Evolutionary conservation across 1,140 invertebrate genomes (phyloP), one percentile per base, ranked within the genome.

Genomic region (Neodiprion lecontei): DNA sequence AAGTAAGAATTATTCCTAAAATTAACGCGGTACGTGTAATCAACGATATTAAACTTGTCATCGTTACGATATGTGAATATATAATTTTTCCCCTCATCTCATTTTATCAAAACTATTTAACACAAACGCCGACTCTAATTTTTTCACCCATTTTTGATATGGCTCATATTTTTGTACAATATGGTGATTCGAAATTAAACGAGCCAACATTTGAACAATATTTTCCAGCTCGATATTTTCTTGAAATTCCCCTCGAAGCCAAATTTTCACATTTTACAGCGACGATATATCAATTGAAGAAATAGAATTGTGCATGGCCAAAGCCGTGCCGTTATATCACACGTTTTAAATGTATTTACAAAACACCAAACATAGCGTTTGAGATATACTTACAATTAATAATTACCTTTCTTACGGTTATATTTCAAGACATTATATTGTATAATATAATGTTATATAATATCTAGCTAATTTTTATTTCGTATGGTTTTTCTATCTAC

Each of bases 261-360:
- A 21, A 21, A 70, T 65, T 74, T 79, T 85, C 83, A 84, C 84
- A 79, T 83, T 74, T 79, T 72, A 78, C 80, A 77, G 79, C 75
- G 77, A 40, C 74, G 78, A 79, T 61, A 61, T 11, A n/a, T 12
- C 77, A 81, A 80, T 80, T 77, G 83, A 87, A 85, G 78, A 70
- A 87, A 87, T 81, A 80, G 69, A 80, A 77, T 84, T 50, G 84
- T 84, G 83, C 84, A 84, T 83, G 80, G 85, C 82, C 79, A 79
- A 85, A 85, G 84, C 83, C 85, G 80, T 83, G 84, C 83, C 79
- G 81, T 8, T 61, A 75, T 84, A 87, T 87, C 85, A 87, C 84
- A 86, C 85, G 80, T 80, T 78, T 82, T 80, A 76, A 75, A 79
- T 80, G 78, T 79, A 40, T 40, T 40, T 40, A 40, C 28, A 40